Base-by-base conservation (phyloP, 2,888 invertebrate species). In the Epinotia bilunana region DNA sequence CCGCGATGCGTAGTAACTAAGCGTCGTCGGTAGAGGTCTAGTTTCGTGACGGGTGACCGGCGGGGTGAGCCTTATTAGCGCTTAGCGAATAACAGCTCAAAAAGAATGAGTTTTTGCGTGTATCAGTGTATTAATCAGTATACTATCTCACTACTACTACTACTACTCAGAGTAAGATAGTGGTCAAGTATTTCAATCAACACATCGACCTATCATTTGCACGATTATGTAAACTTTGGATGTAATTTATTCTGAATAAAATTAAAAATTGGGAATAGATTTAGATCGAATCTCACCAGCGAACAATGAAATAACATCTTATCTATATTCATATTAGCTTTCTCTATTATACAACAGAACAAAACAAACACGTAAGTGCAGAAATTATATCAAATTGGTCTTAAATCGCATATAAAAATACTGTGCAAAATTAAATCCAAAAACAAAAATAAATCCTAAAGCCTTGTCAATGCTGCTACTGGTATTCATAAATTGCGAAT, bases 281-380 rank as follows among this genome's bases (percentile, higher is more conserved):
- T 75, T 72, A 75, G 75, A 75, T 75, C 72, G 62, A 55, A 67
- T 72, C 72, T 62, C 62, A 33, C 67, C 67, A 72, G 67, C 72
- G 61, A 72, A 75, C 75, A 75, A 72, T 75, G 75, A 75, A 75
- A 75, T 71, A 65, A 67, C 57, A 65, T 57, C 61, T 75, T 72
- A 72, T 72, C 65, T 75, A 67, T 75, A 67, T 72, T 61, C 60
- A 65, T 71, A 65, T 74, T 57, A 71, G 62, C 72, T 75, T 75
- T 75, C 75, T 57, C 71, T 62, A 39, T 75, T 75, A 75, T 57
- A 72, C 71, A 75, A 72, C 57, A 71, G 58, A 60, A 70, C 53
- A 70, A 49, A 74, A 71, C 39, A 58, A 70, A 57, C 57, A 74
- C 23, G 33, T 63, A 70, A 74, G 53, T 71, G 49, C 49, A 39